These are phyloP conservation scores for Saturnia japonica DNA, from an alignment of 2,888 invertebrate species.

Conservation along the genomic window DNA sequence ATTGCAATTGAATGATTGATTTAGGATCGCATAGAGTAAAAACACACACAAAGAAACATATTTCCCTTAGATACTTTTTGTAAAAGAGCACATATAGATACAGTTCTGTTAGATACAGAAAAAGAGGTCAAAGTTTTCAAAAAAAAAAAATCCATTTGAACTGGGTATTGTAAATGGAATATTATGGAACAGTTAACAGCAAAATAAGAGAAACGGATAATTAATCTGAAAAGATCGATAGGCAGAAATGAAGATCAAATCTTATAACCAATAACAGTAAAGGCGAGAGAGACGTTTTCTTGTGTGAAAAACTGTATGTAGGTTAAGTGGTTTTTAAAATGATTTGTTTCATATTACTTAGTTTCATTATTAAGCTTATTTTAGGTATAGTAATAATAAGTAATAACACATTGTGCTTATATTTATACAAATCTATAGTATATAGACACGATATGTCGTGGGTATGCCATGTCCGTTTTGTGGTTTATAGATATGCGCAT, in stretches of 20 bases:
- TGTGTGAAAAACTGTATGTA: not conserved
- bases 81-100: too few species aligned
- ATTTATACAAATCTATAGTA: constrained; percentile 16
- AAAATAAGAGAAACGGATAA: too few species aligned
- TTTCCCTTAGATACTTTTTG: too few species aligned
- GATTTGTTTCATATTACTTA: too few species aligned
- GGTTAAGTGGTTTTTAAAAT: too few species aligned
- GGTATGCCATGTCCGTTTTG: constrained; percentile 20
- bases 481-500: constrained; percentile 23
- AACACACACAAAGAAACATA: too few species aligned
- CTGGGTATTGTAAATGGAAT: not conserved
- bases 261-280: not conserved
- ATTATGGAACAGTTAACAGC: not conserved
- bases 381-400: constrained; percentile 7
- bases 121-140: not conserved
- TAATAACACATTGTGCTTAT: constrained; percentile 6
- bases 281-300: not conserved
- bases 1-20: too few species aligned
- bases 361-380: not conserved
- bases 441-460: constrained; percentile 16
- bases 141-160: not conserved
- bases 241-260: not conserved
- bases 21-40: too few species aligned
- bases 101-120: too few species aligned
- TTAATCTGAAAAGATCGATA: not conserved